Conservation (phyloP, 2,113 vertebrate species). For the Rattus norvegicus region DNA sequence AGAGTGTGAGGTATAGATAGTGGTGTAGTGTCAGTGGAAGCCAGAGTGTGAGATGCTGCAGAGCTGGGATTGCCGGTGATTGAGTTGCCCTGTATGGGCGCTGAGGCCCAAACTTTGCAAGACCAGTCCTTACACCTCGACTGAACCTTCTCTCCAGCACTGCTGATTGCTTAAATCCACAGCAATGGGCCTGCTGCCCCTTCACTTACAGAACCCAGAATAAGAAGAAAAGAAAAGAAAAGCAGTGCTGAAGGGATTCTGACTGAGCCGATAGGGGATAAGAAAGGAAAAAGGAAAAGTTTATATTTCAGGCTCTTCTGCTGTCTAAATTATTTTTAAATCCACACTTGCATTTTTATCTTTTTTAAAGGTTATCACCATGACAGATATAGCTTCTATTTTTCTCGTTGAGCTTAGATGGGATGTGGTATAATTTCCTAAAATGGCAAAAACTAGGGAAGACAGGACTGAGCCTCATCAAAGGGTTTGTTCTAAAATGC, state of each 20-base stretch:
- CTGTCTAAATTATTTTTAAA: slow-evolving; percentile 35
- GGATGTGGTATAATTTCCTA: slow-evolving; percentile 10
- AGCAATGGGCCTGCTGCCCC: not conserved
- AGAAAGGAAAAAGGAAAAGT: not conserved
- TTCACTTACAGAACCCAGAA: not conserved
- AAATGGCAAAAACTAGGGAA: not conserved
- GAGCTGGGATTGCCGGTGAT: not conserved
- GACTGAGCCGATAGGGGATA: not conserved
- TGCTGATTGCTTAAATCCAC: not conserved
- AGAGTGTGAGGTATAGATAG: not conserved
- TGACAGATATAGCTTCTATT: not conserved
- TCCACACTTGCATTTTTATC: not conserved
- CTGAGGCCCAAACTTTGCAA: not conserved
- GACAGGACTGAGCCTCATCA: not conserved
- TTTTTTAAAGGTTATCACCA: slow-evolving; percentile 14
- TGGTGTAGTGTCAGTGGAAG: not conserved
- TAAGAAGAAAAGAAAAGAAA: not conserved
- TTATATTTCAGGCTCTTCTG: not conserved
- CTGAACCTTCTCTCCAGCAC: not conserved
- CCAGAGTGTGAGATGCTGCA: not conserved
- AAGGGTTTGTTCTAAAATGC: not conserved
- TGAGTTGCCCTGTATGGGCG: not conserved
- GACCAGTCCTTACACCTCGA: not conserved
- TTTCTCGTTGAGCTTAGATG: not conserved
- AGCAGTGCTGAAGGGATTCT: not conserved